These are phyloP conservation scores for Watsonalla cultraria DNA, from an alignment of 2,888 invertebrate genomes.

Conservation along the genomic window DNA sequence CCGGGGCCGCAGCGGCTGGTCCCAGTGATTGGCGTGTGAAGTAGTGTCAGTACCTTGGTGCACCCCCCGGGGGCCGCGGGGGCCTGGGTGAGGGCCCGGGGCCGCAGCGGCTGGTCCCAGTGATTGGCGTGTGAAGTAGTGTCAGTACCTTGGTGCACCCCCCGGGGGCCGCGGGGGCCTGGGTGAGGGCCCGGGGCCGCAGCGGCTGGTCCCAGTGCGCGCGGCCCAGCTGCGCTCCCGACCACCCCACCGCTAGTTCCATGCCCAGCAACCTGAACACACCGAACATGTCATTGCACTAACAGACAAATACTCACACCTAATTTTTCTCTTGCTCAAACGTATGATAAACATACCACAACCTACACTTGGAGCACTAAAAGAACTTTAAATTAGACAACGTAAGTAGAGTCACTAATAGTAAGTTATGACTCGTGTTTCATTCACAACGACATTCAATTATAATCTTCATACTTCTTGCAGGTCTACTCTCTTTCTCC, in stretches of 20 bases:
- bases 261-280: conserved; percentile 47
- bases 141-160: conserved; percentile 50
- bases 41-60: background rate
- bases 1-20: too few species aligned
- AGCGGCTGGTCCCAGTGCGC: conserved; percentile 31
- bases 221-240: conserved; percentile 49
- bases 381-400: too few species aligned
- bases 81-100: conserved; percentile 19
- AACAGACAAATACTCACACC: too few species aligned
- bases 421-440: background rate
- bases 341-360: too few species aligned
- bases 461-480: too few species aligned
- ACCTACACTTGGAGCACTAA: too few species aligned
- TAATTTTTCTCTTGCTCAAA: too few species aligned
- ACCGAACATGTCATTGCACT: background rate
- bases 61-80: conserved; percentile 21
- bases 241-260: conserved; percentile 43
- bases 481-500: too few species aligned
- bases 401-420: too few species aligned
- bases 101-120: conserved; percentile 26
- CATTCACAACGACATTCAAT: too few species aligned
- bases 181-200: conserved; percentile 38
- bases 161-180: conserved; percentile 26
- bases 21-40: too few species aligned
- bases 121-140: background rate